Conservation (phyloP, 2,113 vertebrate species). For the Gracilinanus agilis region DNA sequence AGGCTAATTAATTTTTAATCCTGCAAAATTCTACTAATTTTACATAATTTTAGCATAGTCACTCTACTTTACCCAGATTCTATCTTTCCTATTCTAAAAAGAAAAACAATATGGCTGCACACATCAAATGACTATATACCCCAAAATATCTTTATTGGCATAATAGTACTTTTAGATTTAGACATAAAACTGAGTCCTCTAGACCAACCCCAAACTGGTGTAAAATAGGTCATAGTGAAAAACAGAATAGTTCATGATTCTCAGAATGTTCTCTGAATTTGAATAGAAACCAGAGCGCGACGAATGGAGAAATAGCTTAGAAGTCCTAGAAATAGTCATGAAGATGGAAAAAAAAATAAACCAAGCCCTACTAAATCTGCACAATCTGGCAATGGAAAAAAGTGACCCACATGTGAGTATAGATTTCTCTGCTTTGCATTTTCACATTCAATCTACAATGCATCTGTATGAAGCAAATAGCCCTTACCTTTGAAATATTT, state of each 20-base stretch:
- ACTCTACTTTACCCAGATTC: not conserved
- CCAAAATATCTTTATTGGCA: not conserved
- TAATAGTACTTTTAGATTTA: not conserved
- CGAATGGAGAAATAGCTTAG: conserved; percentile 87
- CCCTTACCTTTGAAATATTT: not conserved
- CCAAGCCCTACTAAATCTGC: conserved; percentile 88
- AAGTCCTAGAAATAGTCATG: conserved; percentile 87
- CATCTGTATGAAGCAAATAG: not conserved
- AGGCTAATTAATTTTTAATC: not conserved
- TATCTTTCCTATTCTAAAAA: not conserved
- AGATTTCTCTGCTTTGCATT: not conserved
- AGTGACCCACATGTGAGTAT: conserved; percentile 86
- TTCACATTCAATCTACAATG: not conserved
- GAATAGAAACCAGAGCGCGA: conserved; percentile 84
- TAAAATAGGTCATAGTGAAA: not conserved
- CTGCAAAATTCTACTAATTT: not conserved
- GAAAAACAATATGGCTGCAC: not conserved
- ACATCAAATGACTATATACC: not conserved
- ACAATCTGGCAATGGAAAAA: conserved; percentile 85
- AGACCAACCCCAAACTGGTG: not conserved
- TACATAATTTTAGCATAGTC: not conserved
- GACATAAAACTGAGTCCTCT: not conserved
- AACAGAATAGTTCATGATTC: not conserved
- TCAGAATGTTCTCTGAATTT: not conserved
- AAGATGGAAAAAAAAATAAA: conserved; percentile 89